A percentile compares a stretch with the other conserved stretches of the same genome.
Conservation (phyloP, 2,888 invertebrate species). For the Spodoptera picta region DNA sequence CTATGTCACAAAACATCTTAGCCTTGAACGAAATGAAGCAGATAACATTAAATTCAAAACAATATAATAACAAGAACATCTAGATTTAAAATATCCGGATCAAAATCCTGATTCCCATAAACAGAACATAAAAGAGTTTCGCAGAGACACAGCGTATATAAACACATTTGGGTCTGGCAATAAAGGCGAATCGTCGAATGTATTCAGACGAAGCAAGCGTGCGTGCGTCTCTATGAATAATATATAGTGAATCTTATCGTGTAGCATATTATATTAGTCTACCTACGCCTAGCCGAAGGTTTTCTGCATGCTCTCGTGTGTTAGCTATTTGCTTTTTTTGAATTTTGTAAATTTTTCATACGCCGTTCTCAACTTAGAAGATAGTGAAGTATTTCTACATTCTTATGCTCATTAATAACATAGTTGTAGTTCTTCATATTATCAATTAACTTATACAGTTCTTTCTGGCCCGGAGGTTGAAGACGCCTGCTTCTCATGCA, state of each 20-base stretch:
- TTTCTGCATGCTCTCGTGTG: conserved; percentile 7
- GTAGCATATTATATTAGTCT: conserved; percentile 38
- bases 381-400: too few species aligned
- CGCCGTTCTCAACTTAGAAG: too few species aligned
- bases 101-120: conserved; percentile 49
- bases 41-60: background rate
- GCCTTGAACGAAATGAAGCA: too few species aligned
- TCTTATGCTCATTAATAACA: too few species aligned
- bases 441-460: too few species aligned
- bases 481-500: too few species aligned
- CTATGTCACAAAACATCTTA: background rate
- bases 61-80: conserved; percentile 4
- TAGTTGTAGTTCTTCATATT: too few species aligned
- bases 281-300: conserved; percentile 21
- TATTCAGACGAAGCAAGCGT: conserved; percentile 52
- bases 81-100: conserved; percentile 48
- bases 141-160: conserved; percentile 53
- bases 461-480: too few species aligned
- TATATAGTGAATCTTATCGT: conserved; percentile 51
- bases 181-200: conserved; percentile 54
- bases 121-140: conserved; percentile 55
- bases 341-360: too few species aligned
- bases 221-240: conserved; percentile 56
- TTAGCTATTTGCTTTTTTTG: too few species aligned
- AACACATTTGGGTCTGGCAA: conserved; percentile 56